Base-by-base conservation (phyloP, 35 echinoderm and acorn worm species). In the Apostichopus japonicus region DNA sequence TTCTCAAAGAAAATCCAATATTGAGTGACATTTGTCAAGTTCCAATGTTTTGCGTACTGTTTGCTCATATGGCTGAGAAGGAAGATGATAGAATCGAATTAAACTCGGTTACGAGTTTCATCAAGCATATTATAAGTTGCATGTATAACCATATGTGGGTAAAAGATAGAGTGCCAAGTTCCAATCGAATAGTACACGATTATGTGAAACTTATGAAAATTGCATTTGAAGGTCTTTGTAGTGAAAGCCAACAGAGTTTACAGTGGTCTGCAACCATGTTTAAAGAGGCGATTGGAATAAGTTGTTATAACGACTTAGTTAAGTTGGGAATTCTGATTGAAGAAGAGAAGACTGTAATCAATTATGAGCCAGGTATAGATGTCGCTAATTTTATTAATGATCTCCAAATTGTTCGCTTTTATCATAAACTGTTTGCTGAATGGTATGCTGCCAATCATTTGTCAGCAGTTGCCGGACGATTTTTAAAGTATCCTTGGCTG, bases 361-460 rank as follows among this genome's bases (percentile, higher is more conserved):
- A 78, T 22, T 8, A 78, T 78, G 21, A 27, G 76, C 76, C 76
- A 23, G 24, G 76, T 17, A 23, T 27, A 16, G 19, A 1, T 22
- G 21, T 27, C 76, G 8, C 10, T 9, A 27, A n/a, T 27, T 9
- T 13, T 8, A 78, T 27, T 16, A 78, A 23, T 10, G 7, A 27
- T 78, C 19, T 16, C 10, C 10, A 8, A 78, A 9, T 23, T 3
- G 53, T 54, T 5, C 14, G 78, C 1, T 80, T 80, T 54, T 44
- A 80, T 44, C 78, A 80, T 23, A 44, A 80, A 23, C 53, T 80
- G 5, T 80, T 80, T 80, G 9, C 9, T 15, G 78, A 80, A 54
- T 80, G 78, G 78, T 80, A 80, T 51, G 78, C 78, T 44, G 78
- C 23, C 5, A 80, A 80, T 44, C 24, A 80, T 17, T 15, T 80